Conservation (phyloP, 2,888 invertebrate species). For the Drosophila peninsularis region DNA sequence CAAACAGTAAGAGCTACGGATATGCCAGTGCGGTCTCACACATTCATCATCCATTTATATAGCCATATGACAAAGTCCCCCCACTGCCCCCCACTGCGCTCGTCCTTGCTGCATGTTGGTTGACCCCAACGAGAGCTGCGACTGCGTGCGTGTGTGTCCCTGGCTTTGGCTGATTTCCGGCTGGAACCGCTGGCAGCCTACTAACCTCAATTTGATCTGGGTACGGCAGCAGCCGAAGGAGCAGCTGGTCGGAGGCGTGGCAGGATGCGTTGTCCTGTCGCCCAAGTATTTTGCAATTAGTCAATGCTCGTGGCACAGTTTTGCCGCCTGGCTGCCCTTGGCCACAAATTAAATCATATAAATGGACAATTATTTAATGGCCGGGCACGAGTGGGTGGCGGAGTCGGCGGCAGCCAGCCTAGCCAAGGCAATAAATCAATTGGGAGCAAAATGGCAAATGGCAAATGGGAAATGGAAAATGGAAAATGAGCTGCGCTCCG, state of each 20-base stretch:
- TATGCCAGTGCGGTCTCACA: slow-evolving; percentile 59
- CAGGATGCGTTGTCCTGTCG: slow-evolving; percentile 14
- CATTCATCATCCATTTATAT: slow-evolving; percentile 75
- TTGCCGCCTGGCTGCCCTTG: slow-evolving; percentile 59
- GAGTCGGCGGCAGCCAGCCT: not conserved
- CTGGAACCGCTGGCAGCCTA: slow-evolving; percentile 54
- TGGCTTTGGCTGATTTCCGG: slow-evolving; percentile 60
- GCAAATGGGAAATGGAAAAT: slow-evolving; percentile 32
- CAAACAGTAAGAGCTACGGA: slow-evolving; percentile 41
- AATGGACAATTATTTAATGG: slow-evolving; percentile 80
- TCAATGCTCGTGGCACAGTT: slow-evolving; percentile 68
- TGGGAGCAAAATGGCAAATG: slow-evolving; percentile 30
- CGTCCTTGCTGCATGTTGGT: slow-evolving; percentile 20
- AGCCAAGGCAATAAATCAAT: slow-evolving; percentile 21
- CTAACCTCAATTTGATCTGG: slow-evolving; percentile 56
- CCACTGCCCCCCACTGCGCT: too few relatives aligned
- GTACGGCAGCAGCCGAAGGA: not conserved
- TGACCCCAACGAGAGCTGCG: slow-evolving; percentile 28
- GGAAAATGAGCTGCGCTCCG: slow-evolving; percentile 57
- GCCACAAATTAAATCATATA: slow-evolving; percentile 82
- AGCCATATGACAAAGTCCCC: slow-evolving; percentile 36
- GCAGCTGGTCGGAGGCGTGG: slow-evolving; percentile 3
- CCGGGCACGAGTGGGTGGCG: slow-evolving; percentile 16
- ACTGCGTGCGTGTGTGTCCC: slow-evolving; percentile 20
- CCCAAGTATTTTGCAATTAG: slow-evolving; percentile 71